These are phyloP conservation scores for Fragum fragum DNA, from an alignment of 2,888 invertebrate species.

Conservation along the genomic window DNA sequence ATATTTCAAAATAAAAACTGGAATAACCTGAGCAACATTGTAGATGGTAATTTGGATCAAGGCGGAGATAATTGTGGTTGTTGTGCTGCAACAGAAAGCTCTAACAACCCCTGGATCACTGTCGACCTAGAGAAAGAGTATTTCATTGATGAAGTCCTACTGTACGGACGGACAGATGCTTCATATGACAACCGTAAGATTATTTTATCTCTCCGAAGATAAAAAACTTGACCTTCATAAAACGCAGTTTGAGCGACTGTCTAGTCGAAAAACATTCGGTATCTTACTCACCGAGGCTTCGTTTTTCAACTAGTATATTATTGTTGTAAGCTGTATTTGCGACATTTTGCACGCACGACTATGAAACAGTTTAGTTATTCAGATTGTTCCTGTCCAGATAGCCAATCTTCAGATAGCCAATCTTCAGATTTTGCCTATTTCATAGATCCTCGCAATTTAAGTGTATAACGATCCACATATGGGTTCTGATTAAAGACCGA, in stretches of 20 bases:
- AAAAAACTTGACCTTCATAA: background rate
- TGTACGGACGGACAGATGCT: background rate
- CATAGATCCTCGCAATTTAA: too few relatives aligned
- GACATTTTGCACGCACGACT: too few relatives aligned
- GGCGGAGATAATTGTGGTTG: background rate
- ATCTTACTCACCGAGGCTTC: too few relatives aligned
- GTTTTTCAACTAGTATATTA: too few relatives aligned
- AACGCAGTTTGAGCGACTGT: background rate
- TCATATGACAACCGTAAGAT: background rate
- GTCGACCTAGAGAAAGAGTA: background rate
- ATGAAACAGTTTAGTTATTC: too few relatives aligned
- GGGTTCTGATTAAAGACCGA: too few relatives aligned
- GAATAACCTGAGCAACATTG: background rate
- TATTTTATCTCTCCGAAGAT: background rate
- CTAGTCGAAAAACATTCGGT: too few relatives aligned
- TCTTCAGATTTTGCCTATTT: too few relatives aligned
- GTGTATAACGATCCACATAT: too few relatives aligned
- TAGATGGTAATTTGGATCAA: background rate
- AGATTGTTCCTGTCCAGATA: too few relatives aligned
- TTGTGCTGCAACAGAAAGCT: background rate
- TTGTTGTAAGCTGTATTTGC: too few relatives aligned
- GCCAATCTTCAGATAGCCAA: too few relatives aligned
- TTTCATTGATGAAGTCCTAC: background rate
- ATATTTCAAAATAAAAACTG: background rate
- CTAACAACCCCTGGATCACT: background rate